Evolutionary conservation across 1,140 invertebrate species (phyloP).

Genomic region (Conus ventricosus): DNA sequence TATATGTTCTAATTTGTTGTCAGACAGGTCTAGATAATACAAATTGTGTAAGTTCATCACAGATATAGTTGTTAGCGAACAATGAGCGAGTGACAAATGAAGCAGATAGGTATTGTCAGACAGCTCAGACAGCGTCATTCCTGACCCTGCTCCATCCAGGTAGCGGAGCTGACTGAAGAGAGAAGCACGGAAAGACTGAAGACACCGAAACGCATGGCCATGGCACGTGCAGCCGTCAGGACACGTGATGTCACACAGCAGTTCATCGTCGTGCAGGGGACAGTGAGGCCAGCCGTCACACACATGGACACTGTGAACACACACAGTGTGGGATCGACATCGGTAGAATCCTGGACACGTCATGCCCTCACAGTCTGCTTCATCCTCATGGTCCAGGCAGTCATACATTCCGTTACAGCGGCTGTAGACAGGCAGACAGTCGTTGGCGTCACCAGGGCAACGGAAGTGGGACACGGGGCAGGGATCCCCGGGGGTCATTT

Average conservation of each 20-base stretch:
- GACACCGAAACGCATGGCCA: conserved; percentile 9
- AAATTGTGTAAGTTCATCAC: background rate
- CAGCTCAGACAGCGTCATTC: background rate
- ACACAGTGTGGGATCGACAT: conserved; percentile 22
- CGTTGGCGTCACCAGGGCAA: background rate
- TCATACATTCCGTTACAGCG: conserved; percentile 29
- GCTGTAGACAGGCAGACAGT: conserved; percentile 1
- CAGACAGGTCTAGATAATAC: conserved; percentile 12
- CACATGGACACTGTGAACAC: conserved; percentile 13
- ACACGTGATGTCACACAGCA: conserved; percentile 20
- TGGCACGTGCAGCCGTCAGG: conserved; percentile 48
- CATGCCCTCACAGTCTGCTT: background rate
- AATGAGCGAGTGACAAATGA: background rate
- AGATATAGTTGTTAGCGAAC: conserved; percentile 9
- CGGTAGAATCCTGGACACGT: conserved; percentile 39
- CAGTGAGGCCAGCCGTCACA: conserved; percentile 31
- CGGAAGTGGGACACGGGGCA: conserved; percentile 22
- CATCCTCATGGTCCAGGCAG: conserved; percentile 6
- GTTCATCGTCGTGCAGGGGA: conserved; percentile 38
- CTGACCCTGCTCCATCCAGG: background rate
- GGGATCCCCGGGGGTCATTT: too few relatives aligned
- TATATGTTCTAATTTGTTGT: conserved; percentile 26
- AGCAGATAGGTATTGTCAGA: background rate
- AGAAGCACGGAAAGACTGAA: background rate
- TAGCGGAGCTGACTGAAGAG: conserved; percentile 8